Percentiles rank a stretch among this genome's conserved stretches.
phyloP scores from a whole-genome alignment of 2,797 vertebrate species.

The Pantherophis vulpinus region DNA sequence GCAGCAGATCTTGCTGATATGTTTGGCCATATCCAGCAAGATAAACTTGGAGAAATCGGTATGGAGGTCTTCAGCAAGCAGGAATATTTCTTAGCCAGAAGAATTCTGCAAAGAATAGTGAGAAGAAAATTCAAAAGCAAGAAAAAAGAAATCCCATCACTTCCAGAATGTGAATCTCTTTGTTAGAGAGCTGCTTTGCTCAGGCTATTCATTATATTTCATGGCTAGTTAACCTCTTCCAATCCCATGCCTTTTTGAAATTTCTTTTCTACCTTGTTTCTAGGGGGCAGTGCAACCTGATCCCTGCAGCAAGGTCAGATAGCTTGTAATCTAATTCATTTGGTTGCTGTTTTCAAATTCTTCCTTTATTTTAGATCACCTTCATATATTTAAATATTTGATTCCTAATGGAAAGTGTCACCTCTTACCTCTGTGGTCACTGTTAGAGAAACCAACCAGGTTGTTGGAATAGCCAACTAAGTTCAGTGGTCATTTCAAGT shows the following conservation, averaged over 20 bases:
- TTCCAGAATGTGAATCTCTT: background rate
- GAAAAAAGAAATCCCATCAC: background rate
- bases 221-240: background rate
- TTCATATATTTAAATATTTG: background rate
- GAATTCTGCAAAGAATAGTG: background rate
- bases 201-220: slow-evolving; percentile 2
- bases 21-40: background rate
- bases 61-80: background rate
- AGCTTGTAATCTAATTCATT: slow-evolving; percentile 18
- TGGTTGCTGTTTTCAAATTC: background rate
- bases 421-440: background rate
- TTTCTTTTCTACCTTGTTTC: slow-evolving; percentile 35
- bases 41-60: background rate
- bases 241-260: slow-evolving; percentile 13
- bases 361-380: background rate
- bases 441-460: background rate
- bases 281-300: slow-evolving; percentile 33
- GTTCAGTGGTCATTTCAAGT: background rate
- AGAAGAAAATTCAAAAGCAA: background rate
- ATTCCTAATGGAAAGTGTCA: background rate
- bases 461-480: background rate
- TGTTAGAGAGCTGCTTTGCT: background rate
- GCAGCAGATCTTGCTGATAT: background rate
- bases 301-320: slow-evolving; percentile 30
- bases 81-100: background rate